Conservation (phyloP, 2,113 vertebrate species). For the Holacanthus passer region DNA sequence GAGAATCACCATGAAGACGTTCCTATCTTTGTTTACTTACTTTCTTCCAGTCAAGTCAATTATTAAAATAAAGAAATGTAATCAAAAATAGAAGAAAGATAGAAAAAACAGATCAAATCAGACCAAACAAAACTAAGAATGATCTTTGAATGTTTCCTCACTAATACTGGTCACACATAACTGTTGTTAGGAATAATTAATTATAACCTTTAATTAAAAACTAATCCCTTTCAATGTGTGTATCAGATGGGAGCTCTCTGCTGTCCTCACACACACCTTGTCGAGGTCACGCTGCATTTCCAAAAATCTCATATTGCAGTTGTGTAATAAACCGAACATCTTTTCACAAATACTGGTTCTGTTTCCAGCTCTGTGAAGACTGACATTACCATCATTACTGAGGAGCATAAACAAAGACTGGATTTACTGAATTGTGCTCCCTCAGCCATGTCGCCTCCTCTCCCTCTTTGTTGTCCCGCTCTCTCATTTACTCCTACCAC, state of each 20-base stretch:
- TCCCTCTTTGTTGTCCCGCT: constrained; percentile 31
- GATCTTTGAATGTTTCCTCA: no score
- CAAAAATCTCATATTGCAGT: constrained; percentile 32
- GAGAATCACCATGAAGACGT: not conserved
- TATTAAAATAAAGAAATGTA: not conserved
- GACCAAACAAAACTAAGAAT: no score
- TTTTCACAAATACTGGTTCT: constrained; percentile 63
- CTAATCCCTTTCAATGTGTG: no score
- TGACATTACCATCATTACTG: constrained; percentile 54
- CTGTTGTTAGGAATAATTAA: no score
- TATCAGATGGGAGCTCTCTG: no score
- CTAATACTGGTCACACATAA: no score
- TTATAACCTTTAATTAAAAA: no score
- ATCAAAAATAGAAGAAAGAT: not conserved
- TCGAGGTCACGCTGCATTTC: constrained; percentile 22
- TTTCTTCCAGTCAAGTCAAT: no score
- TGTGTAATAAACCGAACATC: constrained; percentile 56
- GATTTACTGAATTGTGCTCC: constrained; percentile 54
- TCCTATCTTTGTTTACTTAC: not conserved
- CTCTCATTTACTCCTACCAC: constrained; percentile 50
- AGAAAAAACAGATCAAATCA: no score
- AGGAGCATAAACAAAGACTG: constrained; percentile 60
- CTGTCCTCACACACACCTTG: constrained; percentile 21
- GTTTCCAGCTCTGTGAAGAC: constrained; percentile 54
- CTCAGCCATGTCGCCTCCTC: constrained; percentile 47